phyloP scores from a whole-genome alignment of 2,888 invertebrate species.

The Galeopsomyia nigrocyanea region DNA sequence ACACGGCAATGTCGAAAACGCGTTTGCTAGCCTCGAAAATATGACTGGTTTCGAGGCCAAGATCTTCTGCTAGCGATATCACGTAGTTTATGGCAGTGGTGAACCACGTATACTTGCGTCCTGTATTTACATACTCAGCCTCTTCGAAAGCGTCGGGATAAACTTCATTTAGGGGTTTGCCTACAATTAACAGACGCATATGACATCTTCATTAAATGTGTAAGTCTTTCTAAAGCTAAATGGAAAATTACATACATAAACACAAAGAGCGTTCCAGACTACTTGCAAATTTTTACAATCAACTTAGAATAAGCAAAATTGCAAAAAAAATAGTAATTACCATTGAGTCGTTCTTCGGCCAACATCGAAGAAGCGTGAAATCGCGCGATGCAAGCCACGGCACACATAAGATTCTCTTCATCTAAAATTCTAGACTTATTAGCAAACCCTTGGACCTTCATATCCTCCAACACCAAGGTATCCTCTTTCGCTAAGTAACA shows the following conservation, averaged over 20 bases:
- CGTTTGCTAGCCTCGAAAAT: constrained; percentile 51
- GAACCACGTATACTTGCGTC: constrained; percentile 54
- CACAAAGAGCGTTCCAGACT: too few species aligned
- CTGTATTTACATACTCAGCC: constrained; percentile 49
- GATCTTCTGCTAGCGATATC: constrained; percentile 53
- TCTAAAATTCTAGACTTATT: constrained; percentile 50
- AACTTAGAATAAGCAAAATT: too few species aligned
- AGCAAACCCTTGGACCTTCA: constrained; percentile 58
- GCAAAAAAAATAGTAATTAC: too few species aligned
- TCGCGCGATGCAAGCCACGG: constrained; percentile 57
- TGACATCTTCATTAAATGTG: too few species aligned
- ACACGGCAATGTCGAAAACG: constrained; percentile 46
- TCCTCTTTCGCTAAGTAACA: constrained; percentile 62
- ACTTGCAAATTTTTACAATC: too few species aligned
- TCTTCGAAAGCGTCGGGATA: constrained; percentile 57
- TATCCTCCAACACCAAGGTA: constrained; percentile 67
- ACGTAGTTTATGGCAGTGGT: constrained; percentile 52
- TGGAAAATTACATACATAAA: too few species aligned
- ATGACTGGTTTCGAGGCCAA: constrained; percentile 50
- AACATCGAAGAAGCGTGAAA: constrained; percentile 62
- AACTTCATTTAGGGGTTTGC: constrained; percentile 52
- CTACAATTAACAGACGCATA: constrained; percentile 29
- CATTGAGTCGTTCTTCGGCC: constrained; percentile 51
- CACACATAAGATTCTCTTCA: constrained; percentile 54
- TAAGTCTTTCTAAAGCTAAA: too few species aligned